Percentiles rank a stretch among this genome's conserved stretches.
These are phyloP conservation scores for Plusia festucae DNA, from an alignment of 2,888 invertebrate species.

Conservation along the genomic window DNA sequence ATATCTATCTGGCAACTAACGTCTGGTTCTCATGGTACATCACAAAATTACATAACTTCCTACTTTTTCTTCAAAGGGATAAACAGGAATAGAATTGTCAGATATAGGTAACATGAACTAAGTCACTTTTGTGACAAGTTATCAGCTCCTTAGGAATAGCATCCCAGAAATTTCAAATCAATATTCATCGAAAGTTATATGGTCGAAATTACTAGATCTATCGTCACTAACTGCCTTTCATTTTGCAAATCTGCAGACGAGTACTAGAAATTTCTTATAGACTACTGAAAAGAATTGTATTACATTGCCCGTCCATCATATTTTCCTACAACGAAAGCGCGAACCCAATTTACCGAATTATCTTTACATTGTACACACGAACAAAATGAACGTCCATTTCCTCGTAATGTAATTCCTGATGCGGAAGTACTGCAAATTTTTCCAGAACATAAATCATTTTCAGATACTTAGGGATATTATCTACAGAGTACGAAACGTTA, in stretches of 20 bases:
- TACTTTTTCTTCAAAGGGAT: neutral
- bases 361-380: constrained; percentile 52
- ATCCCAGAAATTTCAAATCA: neutral
- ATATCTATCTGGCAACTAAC: neutral
- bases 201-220: neutral
- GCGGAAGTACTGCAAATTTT: constrained; percentile 59
- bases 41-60: neutral
- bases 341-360: constrained; percentile 43
- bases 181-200: neutral
- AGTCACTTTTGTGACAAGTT: neutral
- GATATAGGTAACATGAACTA: no score
- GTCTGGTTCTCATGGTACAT: neutral
- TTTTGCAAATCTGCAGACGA: neutral
- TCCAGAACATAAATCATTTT: constrained; percentile 66
- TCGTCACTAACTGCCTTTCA: neutral
- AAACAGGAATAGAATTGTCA: neutral
- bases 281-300: constrained; percentile 15
- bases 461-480: constrained; percentile 65
- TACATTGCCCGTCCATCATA: constrained; percentile 27
- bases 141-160: neutral
- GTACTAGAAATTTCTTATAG: neutral
- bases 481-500: constrained; percentile 64
- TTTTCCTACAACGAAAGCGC: constrained; percentile 24
- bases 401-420: constrained; percentile 61
- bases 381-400: constrained; percentile 58